Conservation (phyloP, 1,140 invertebrate genomes). For the Hylyphantes graminicola region DNA sequence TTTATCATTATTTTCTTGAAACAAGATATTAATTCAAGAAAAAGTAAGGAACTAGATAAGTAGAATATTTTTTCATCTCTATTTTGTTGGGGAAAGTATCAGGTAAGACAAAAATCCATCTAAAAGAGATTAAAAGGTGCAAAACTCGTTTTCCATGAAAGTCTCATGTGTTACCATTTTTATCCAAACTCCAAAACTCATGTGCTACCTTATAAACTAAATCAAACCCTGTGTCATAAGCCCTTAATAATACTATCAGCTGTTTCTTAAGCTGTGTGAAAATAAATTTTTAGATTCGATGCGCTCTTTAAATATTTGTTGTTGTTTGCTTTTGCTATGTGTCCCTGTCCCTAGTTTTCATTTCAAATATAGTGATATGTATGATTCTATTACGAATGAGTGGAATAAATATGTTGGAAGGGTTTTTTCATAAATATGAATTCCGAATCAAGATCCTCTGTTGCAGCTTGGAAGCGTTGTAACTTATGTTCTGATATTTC, state of each 20-base stretch:
- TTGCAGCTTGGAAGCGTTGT: conserved; percentile 62
- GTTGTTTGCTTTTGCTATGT: conserved; percentile 23
- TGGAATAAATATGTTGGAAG: conserved; percentile 11
- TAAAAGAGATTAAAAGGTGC: no score
- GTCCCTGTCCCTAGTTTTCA: conserved; percentile 22
- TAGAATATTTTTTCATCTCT: no score
- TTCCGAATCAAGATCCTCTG: conserved; percentile 33
- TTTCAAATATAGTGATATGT: conserved; percentile 3
- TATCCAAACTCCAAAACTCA: no score
- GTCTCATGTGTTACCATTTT: no score
- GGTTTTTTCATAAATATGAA: conserved; percentile 52
- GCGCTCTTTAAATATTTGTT: conserved; percentile 28
- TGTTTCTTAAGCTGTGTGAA: conserved; percentile 31
- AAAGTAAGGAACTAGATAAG: no score
- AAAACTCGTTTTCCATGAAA: no score
- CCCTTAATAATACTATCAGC: neutral
- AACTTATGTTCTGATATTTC: conserved; percentile 58
- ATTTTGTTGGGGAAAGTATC: no score
- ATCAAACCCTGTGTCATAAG: no score
- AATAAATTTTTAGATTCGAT: neutral
- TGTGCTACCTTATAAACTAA: no score
- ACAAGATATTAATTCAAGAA: no score
- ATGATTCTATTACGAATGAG: conserved; percentile 1
- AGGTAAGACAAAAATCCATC: no score
- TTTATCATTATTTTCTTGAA: no score